Conservation (phyloP, 2,113 vertebrate species). For the Barnardius zonarius region DNA sequence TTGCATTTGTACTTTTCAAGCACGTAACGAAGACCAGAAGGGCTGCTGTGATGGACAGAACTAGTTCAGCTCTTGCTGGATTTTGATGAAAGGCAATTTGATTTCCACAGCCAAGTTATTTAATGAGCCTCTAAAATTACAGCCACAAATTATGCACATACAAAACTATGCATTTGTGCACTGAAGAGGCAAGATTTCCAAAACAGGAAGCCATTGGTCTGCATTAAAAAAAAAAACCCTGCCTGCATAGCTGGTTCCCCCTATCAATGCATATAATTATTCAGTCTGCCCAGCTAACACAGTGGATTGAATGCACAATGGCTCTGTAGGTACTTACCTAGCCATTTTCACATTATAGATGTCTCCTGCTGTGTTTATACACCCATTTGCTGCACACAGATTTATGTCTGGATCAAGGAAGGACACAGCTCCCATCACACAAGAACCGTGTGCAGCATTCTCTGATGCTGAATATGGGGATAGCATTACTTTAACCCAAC, state of each 20-base stretch:
- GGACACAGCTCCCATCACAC: neutral
- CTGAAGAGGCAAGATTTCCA: constrained; percentile 62
- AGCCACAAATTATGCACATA: constrained; percentile 71
- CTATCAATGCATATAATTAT: constrained; percentile 41
- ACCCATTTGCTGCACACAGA: neutral
- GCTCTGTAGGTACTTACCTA: neutral
- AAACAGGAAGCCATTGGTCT: constrained; percentile 63
- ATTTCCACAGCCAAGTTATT: constrained; percentile 70
- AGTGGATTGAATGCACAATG: constrained; percentile 12
- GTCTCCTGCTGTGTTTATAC: constrained; percentile 5
- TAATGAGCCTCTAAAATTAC: constrained; percentile 71
- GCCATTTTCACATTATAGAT: neutral
- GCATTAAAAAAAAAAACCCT: constrained; percentile 45
- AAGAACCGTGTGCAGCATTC: rapidly evolving
- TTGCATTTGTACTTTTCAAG: constrained; percentile 43
- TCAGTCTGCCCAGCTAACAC: neutral
- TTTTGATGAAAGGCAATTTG: constrained; percentile 69
- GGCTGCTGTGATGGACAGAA: constrained; percentile 62
- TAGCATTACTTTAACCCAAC: neutral
- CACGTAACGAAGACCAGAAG: constrained; percentile 59
- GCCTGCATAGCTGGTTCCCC: constrained; percentile 26
- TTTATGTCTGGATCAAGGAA: neutral
- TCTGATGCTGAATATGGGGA: neutral
- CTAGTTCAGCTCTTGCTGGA: constrained; percentile 58
- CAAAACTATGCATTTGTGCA: constrained; percentile 67